Evolutionary conservation across 2,888 invertebrate genomes (phyloP), one percentile per base, ranked within the genome.

Genomic region (Drosophila helvetica): DNA sequence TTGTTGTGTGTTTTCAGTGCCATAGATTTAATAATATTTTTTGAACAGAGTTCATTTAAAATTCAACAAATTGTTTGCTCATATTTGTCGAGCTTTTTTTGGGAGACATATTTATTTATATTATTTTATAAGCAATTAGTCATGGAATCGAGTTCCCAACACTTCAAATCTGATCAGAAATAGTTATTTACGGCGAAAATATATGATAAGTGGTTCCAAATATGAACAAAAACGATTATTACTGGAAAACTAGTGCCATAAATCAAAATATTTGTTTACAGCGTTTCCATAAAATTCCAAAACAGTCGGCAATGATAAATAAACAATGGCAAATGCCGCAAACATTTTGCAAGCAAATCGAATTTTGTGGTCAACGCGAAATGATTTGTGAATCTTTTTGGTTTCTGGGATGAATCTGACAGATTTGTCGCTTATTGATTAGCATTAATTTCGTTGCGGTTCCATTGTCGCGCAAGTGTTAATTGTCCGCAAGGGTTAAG

Each of bases 241-340:
- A 61, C n/a, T 5, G 56, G 43, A 65, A 4, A 38, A 38, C 67
- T 58, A 33, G 54, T 43, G 51, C 47, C 71, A 59, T 71, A 64
- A 72, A 71, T 71, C 58, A 64, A 33, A 42, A 12, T 38, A 47
- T n/a, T 63, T 71, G 71, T 59, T 54, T 51, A 27, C 57, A 38
- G 12, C 12, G 12, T 1, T 33, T 12, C 12, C 50, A 69, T 27
- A 45, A 60, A 51, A 60, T 53, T 53, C 61, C 45, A 61, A 69
- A 68, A 69, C 54, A 69, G 61, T 53, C 17, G n/a, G 3, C 17
- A 43, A 30, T 59, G 59, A 60, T 68, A 68, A 45, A 62, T 19
- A 62, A 27, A 62, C 62, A 17, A 53, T 52, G 33, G 46, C 69
- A 12, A 51, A 55, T 51, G 69, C 50, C 58, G 58, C 50, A 58